These are phyloP conservation scores for Synanthedon myopaeformis DNA, from an alignment of 2,888 invertebrate genomes.

Conservation along the genomic window DNA sequence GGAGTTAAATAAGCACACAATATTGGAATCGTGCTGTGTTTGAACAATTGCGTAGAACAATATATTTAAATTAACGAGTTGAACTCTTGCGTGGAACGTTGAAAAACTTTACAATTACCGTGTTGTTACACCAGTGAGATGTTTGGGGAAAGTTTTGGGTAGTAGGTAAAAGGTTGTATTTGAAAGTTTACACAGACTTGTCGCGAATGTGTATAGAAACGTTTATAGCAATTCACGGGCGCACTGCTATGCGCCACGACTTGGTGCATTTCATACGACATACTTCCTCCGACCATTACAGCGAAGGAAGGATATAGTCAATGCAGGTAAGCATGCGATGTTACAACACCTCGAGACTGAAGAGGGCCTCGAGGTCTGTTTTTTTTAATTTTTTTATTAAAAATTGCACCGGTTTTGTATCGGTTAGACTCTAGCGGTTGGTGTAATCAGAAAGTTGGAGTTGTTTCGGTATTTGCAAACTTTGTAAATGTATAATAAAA, in stretches of 20 bases:
- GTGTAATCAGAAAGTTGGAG: too few species aligned
- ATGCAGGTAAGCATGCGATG: constrained; percentile 27
- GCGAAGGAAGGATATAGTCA: constrained; percentile 72
- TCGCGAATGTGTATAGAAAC: constrained; percentile 71
- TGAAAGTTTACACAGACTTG: constrained; percentile 51
- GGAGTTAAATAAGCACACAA: constrained; percentile 52
- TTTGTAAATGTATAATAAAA: too few species aligned
- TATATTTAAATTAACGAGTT: background rate
- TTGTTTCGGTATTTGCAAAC: too few species aligned
- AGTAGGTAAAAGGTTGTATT: constrained; percentile 50
- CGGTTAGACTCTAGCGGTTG: too few species aligned
- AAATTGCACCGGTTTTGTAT: too few species aligned
- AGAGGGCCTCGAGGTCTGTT: too few species aligned
- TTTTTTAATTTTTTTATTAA: too few species aligned
- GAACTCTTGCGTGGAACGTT: constrained; percentile 9
- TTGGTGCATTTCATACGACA: constrained; percentile 80
- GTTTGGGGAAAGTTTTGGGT: constrained; percentile 56
- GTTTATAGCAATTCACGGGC: constrained; percentile 69
- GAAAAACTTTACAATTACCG: constrained; percentile 47
- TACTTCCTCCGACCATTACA: constrained; percentile 83
- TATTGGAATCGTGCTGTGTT: background rate
- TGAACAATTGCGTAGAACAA: background rate
- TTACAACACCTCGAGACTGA: too few species aligned
- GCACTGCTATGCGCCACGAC: constrained; percentile 84
- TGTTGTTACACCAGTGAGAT: constrained; percentile 53